These are phyloP conservation scores for Drosophila tropicalis DNA, from an alignment of 1,140 invertebrate genomes.

Conservation along the genomic window DNA sequence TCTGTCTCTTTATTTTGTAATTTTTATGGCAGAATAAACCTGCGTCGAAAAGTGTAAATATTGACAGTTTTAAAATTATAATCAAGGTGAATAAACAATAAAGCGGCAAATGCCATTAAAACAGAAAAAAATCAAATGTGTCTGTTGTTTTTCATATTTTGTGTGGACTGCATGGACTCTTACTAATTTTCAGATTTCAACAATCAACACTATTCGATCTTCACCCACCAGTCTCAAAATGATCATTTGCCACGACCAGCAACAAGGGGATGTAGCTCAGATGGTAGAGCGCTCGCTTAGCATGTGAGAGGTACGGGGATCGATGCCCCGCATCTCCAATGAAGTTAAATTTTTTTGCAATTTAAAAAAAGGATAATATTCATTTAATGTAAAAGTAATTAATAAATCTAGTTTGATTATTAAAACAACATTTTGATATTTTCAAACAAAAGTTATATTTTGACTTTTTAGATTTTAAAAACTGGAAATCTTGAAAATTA, in stretches of 20 bases:
- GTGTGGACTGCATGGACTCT: constrained; percentile 15
- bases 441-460: too few species aligned
- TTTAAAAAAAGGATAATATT: too few species aligned
- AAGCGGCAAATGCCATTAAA: constrained; percentile 41
- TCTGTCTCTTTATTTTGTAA: constrained; percentile 35
- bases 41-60: constrained; percentile 72
- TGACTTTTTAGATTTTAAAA: not conserved
- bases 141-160: constrained; percentile 25
- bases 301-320: constrained; percentile 94
- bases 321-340: constrained; percentile 89
- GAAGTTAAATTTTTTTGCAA: not conserved
- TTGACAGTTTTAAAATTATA: constrained; percentile 77
- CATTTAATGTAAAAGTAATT: too few species aligned
- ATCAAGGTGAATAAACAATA: constrained; percentile 79
- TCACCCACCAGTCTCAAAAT: not conserved
- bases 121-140: constrained; percentile 63
- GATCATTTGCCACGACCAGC: rapidly evolving
- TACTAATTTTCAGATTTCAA: constrained; percentile 39
- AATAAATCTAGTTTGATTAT: too few species aligned
- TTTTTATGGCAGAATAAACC: constrained; percentile 74
- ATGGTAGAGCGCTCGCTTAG: constrained; percentile 95
- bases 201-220: not conserved
- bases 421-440: not conserved
- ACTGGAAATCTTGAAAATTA: too few species aligned
- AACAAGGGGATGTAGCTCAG: constrained; percentile 89